These are phyloP conservation scores for Pollenia labialis DNA, from an alignment of 2,888 invertebrate species.

Conservation along the genomic window DNA sequence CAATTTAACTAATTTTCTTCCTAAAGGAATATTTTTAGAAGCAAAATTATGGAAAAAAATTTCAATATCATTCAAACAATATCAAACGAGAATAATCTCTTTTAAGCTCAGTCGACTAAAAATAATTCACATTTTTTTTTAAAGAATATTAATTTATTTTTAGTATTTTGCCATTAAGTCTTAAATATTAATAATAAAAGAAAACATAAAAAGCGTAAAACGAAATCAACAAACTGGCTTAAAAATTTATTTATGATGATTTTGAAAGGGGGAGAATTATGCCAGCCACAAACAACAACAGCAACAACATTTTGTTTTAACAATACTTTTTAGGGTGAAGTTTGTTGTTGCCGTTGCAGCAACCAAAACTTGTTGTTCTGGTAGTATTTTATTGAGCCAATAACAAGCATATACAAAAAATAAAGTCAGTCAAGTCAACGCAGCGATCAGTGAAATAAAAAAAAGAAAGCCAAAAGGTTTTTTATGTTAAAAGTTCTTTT, in stretches of 20 bases:
- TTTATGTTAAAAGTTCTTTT: conserved; percentile 14
- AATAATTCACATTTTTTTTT: conserved; percentile 1
- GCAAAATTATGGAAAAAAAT: too few species aligned
- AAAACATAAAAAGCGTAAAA: conserved; percentile 13
- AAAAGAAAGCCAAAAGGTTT: conserved; percentile 19
- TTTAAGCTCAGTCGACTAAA: neutral
- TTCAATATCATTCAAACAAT: too few species aligned
- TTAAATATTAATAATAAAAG: conserved; percentile 17
- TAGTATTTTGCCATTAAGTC: conserved; percentile 26
- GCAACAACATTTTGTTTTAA: conserved; percentile 13
- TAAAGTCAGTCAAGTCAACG: conserved; percentile 9
- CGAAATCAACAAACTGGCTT: neutral
- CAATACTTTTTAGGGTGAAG: conserved; percentile 9
- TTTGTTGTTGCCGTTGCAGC: neutral
- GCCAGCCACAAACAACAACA: conserved; percentile 33
- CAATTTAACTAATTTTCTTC: too few species aligned
- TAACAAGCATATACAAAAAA: neutral
- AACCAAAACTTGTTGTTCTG: conserved; percentile 30
- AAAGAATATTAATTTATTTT: conserved; percentile 49
- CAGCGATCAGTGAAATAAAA: neutral
- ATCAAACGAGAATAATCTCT: neutral
- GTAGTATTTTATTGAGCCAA: conserved; percentile 22
- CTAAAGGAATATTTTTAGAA: too few species aligned
- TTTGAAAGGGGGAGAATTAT: conserved; percentile 21
- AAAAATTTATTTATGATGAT: conserved; percentile 35